A percentile compares a stretch with the other conserved stretches of the same genome.
These are phyloP conservation scores for Agelas oroides DNA, from an alignment of 37 sponge, comb jelly and placozoan species.

Conservation along the genomic window DNA sequence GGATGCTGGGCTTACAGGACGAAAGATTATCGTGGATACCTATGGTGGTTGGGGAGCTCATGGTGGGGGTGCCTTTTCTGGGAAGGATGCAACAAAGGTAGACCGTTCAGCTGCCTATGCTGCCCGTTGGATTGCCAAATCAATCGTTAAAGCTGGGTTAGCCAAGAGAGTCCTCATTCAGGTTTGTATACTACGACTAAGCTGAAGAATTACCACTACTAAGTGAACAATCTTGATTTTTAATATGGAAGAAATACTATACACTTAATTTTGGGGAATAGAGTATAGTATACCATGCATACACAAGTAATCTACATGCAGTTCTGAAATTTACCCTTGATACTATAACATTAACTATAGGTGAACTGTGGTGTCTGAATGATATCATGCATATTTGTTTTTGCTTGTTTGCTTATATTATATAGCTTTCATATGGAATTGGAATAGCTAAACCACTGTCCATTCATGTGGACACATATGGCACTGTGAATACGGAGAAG, in stretches of 20 bases:
- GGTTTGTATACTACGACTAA: conserved; percentile 50
- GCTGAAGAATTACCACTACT: neutral
- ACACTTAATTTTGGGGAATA: no score
- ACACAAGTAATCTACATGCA: no score
- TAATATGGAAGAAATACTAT: no score
- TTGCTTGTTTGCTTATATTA: no score
- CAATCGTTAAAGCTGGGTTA: conserved; percentile 84
- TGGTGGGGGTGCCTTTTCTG: conserved; percentile 96
- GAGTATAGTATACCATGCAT: no score
- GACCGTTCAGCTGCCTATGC: conserved; percentile 93
- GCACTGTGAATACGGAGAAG: conserved; percentile 58
- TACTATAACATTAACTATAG: no score
- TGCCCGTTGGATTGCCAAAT: conserved; percentile 95
- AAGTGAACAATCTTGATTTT: neutral
- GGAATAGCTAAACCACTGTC: conserved; percentile 89
- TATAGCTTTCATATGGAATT: conserved; percentile 94
- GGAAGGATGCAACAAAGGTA: conserved; percentile 93
- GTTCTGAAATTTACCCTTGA: no score
- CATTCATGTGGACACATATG: conserved; percentile 82
- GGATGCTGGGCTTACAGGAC: conserved; percentile 95
- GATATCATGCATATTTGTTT: no score
- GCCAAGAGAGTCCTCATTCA: conserved; percentile 84
- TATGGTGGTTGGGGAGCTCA: conserved; percentile 97
- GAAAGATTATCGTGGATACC: conserved; percentile 96
- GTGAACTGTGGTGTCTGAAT: no score